Percentiles rank a stretch among this genome's conserved stretches.
Conservation (phyloP, 2,113 vertebrate genomes). For the Hepsetus odoe region DNA sequence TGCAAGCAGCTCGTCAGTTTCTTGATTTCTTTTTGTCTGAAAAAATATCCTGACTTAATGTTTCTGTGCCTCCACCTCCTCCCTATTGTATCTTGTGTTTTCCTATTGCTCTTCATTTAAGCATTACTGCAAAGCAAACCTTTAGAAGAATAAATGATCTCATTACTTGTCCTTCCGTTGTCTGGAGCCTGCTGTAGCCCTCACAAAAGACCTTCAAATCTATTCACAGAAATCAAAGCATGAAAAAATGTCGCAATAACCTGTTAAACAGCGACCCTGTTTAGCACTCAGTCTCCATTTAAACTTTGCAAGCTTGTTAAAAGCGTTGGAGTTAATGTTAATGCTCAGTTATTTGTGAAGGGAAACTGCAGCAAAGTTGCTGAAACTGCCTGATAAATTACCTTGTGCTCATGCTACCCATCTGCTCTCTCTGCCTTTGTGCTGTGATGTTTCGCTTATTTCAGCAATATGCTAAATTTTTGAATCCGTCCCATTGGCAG, state of each 20-base stretch:
- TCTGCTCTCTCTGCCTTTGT: constrained; percentile 54
- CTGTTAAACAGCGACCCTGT: neutral
- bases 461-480: constrained; percentile 55
- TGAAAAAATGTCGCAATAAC: neutral
- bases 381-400: constrained; percentile 66
- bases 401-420: constrained; percentile 67
- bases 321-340: constrained; percentile 46
- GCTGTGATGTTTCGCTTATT: constrained; percentile 55
- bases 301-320: neutral
- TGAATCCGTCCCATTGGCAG: constrained; percentile 30
- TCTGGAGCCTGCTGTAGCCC: neutral
- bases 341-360: constrained; percentile 52
- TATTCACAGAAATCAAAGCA: neutral
- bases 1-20: neutral
- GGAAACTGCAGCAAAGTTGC: constrained; percentile 49
- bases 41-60: neutral
- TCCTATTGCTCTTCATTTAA: neutral
- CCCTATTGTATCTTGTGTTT: neutral
- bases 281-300: constrained; percentile 13
- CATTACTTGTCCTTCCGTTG: constrained; percentile 13
- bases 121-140: neutral
- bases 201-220: neutral
- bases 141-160: constrained; percentile 14
- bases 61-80: neutral
- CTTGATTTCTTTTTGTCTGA: constrained; percentile 7